Conservation (phyloP, 2,888 invertebrate genomes). For the Odontocolon sp. region DNA sequence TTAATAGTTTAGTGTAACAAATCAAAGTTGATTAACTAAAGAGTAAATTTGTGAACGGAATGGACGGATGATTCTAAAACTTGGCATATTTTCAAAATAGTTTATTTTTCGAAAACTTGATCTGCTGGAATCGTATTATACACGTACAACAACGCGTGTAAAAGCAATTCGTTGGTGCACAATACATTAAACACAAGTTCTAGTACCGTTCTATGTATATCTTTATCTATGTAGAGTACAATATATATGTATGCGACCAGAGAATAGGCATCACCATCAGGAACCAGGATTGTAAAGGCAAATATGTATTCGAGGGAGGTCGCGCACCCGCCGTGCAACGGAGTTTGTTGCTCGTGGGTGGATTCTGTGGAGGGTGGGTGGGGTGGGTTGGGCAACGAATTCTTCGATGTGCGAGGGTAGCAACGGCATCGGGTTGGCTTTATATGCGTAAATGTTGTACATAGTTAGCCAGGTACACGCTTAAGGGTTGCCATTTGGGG, state of each 20-base stretch:
- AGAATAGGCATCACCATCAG: conserved; percentile 15
- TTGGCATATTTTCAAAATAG: conserved; percentile 19
- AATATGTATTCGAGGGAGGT: conserved; percentile 48
- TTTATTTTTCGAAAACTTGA: conserved; percentile 33
- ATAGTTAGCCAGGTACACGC: conserved; percentile 31
- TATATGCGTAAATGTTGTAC: conserved; percentile 21
- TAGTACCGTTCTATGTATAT: background rate
- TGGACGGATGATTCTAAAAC: background rate
- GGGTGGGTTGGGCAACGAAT: background rate
- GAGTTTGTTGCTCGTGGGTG: too few relatives aligned
- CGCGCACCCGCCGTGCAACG: background rate
- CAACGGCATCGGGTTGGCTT: conserved; percentile 21
- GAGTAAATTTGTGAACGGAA: background rate
- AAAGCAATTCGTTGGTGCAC: conserved; percentile 3
- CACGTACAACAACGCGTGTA: conserved; percentile 17
- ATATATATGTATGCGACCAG: background rate
- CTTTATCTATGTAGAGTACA: background rate
- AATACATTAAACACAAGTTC: background rate
- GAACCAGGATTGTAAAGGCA: conserved; percentile 37
- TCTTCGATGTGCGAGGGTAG: background rate
- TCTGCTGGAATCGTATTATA: conserved; percentile 17
- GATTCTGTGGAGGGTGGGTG: too few relatives aligned
- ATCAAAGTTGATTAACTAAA: too few relatives aligned
- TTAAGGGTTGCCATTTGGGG: conserved; percentile 40
- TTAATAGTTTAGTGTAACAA: too few relatives aligned